phyloP scores from a whole-genome alignment of 2,113 vertebrate genomes.

The Nycticryphes semicollaris region DNA sequence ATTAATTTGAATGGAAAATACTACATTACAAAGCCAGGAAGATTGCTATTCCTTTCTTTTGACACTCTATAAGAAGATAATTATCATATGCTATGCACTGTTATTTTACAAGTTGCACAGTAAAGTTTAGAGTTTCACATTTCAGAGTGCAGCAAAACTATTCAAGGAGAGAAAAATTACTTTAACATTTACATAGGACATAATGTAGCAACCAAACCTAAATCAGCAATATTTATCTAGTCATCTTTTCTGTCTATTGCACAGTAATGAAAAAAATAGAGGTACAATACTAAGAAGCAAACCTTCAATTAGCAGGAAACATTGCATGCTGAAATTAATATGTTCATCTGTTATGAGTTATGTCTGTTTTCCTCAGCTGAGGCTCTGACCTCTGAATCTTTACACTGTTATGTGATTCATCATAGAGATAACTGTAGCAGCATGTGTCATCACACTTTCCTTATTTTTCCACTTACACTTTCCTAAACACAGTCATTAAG shows the following conservation, averaged over 20 bases:
- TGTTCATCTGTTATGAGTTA: not conserved
- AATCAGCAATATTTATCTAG: not conserved
- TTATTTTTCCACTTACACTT: not conserved
- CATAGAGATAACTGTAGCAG: not conserved
- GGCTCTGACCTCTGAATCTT: not conserved
- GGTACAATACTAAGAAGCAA: not conserved
- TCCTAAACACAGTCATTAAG: not conserved
- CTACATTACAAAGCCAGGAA: not conserved
- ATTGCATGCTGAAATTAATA: not conserved
- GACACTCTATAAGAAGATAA: not conserved
- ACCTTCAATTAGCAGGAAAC: not conserved
- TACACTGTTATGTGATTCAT: rapidly evolving
- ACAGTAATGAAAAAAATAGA: not conserved
- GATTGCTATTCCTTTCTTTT: not conserved
- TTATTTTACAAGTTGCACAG: not conserved
- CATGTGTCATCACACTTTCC: not conserved
- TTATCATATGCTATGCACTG: not conserved
- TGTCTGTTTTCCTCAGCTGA: not conserved
- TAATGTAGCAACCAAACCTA: not conserved
- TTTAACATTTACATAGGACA: not conserved
- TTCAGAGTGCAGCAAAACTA: not conserved
- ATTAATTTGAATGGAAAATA: not conserved
- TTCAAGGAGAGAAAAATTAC: not conserved
- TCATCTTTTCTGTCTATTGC: too few species aligned
- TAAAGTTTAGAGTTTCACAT: not conserved